Percentiles rank a stretch among this genome's conserved stretches.
Evolutionary conservation across 2,113 vertebrate genomes (phyloP).

Genomic region (Dipodomys spectabilis): DNA sequence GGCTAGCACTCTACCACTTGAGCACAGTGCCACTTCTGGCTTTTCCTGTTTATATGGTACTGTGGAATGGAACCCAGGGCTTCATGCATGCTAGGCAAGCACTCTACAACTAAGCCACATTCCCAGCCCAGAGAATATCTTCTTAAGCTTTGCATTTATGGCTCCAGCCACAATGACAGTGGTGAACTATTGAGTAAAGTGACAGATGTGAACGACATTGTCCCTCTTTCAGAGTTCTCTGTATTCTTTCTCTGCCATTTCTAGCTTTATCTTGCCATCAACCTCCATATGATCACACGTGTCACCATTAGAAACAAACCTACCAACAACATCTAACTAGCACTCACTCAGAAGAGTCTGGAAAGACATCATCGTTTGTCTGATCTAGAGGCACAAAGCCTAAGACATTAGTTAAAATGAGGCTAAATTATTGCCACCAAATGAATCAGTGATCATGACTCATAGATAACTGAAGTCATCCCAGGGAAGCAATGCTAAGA

Average conservation of each 20-base stretch:
- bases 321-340: background rate
- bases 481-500: background rate
- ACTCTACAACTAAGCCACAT: too few relatives aligned
- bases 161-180: background rate
- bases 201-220: background rate
- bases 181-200: background rate
- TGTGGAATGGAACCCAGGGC: too few relatives aligned
- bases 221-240: background rate
- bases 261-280: background rate
- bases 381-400: background rate
- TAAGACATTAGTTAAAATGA: background rate
- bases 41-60: too few relatives aligned
- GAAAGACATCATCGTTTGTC: background rate
- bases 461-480: slow-evolving; percentile 15
- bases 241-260: background rate
- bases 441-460: background rate
- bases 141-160: background rate
- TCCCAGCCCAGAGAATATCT: background rate
- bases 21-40: too few relatives aligned
- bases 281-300: background rate
- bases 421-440: slow-evolving; percentile 34
- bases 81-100: too few relatives aligned
- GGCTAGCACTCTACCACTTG: too few relatives aligned
- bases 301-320: background rate
- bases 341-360: background rate